Evolutionary conservation across 2,888 invertebrate genomes (phyloP).

Genomic region (Caenorhabditis macrosperma): DNA sequence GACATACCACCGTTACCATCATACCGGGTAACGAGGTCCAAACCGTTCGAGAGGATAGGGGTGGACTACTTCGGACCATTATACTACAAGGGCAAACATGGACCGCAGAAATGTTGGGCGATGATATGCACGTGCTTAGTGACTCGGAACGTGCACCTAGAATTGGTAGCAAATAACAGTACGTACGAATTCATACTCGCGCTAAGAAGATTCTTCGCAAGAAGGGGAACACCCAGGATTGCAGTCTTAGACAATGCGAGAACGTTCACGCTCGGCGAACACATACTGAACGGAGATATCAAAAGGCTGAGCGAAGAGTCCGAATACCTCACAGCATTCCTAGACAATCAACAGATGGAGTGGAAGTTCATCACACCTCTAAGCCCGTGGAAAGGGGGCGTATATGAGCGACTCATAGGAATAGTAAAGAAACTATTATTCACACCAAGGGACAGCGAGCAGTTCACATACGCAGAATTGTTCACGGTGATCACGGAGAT

Average conservation of each 20-base stretch:
- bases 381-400: too few species aligned
- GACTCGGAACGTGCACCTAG: background rate
- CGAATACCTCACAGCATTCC: too few species aligned
- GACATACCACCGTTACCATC: conserved; percentile 70
- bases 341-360: too few species aligned
- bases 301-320: too few species aligned
- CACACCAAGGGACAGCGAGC: background rate
- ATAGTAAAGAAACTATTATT: background rate
- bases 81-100: background rate
- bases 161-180: background rate
- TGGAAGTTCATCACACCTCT: too few species aligned
- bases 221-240: too few species aligned
- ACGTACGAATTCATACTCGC: too few species aligned
- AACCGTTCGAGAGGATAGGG: background rate
- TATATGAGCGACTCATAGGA: too few species aligned
- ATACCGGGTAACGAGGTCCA: conserved; percentile 65
- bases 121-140: background rate
- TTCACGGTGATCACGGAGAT: background rate
- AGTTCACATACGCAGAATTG: background rate
- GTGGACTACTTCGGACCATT: conserved; percentile 7
- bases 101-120: background rate
- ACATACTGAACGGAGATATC: too few species aligned
- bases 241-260: too few species aligned
- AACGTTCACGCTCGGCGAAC: too few species aligned
- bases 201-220: too few species aligned